Conservation (phyloP, 1,140 invertebrate genomes). For the Brachionus rotundiformis region DNA sequence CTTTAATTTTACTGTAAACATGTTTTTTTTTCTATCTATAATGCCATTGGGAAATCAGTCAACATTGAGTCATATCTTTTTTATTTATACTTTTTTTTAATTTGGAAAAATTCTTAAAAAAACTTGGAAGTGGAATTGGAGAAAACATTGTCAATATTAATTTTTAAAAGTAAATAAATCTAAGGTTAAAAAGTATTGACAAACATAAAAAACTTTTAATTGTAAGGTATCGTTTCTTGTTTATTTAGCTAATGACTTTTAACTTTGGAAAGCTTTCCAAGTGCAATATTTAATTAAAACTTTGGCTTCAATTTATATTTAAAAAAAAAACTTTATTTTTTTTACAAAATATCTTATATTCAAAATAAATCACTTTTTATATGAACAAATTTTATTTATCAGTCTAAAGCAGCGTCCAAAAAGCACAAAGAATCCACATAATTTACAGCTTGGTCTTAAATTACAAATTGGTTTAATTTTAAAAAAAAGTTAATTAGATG, state of each 20-base stretch:
- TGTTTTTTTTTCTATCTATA: no score
- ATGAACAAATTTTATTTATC: neutral
- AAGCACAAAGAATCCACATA: slow-evolving; percentile 29
- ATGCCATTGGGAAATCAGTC: no score
- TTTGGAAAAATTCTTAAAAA: no score
- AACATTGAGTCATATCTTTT: no score
- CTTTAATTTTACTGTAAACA: no score
- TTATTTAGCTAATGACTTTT: neutral
- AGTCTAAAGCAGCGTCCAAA: slow-evolving; percentile 51
- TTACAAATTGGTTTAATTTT: neutral
- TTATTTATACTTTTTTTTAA: no score
- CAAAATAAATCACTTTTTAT: neutral
- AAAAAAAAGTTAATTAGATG: neutral
- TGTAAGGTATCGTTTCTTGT: no score
- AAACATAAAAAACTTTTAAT: no score
- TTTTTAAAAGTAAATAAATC: neutral
- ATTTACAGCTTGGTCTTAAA: slow-evolving; percentile 43
- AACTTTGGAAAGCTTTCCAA: neutral
- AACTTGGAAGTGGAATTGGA: no score
- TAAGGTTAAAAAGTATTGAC: no score
- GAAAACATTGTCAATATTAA: neutral
- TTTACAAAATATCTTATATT: neutral
- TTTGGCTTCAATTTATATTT: neutral
- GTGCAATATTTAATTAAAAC: neutral
- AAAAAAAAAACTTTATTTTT: neutral